These are phyloP conservation scores for Saccopteryx leptura DNA, from an alignment of 2,113 vertebrate species.

Conservation along the genomic window DNA sequence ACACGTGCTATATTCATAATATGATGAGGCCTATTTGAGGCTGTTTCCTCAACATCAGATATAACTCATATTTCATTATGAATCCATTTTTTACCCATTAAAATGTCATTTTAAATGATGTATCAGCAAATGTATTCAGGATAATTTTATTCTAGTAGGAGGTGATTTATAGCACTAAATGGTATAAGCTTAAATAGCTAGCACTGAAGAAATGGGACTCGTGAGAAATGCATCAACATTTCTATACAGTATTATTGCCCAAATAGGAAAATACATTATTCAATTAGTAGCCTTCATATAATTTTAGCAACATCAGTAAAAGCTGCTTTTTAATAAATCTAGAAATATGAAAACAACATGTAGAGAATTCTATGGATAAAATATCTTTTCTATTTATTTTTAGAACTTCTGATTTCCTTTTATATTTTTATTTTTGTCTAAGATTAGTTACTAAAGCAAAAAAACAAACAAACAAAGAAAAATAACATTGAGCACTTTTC, in stretches of 20 bases:
- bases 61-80: conserved; percentile 68
- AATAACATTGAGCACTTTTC: not conserved
- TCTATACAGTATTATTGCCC: conserved; percentile 46
- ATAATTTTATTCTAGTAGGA: conserved; percentile 69
- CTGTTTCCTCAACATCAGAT: conserved; percentile 69
- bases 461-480: not conserved
- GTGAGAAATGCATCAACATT: conserved; percentile 41
- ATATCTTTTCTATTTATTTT: not conserved
- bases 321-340: conserved; percentile 41
- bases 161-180: conserved; percentile 59
- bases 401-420: not conserved
- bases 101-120: conserved; percentile 74
- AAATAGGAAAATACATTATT: conserved; percentile 63
- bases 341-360: not conserved
- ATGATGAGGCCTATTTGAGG: conserved; percentile 50
- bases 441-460: not conserved
- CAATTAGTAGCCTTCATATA: conserved; percentile 63
- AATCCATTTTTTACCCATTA: conserved; percentile 74
- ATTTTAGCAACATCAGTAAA: conserved; percentile 57
- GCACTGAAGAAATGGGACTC: conserved; percentile 30
- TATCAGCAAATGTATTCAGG: conserved; percentile 62
- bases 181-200: conserved; percentile 35
- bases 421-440: not conserved
- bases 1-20: conserved; percentile 12
- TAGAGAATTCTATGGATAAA: not conserved